Base-by-base conservation (phyloP, 2,113 vertebrate genomes). In the Rissa tridactyla region DNA sequence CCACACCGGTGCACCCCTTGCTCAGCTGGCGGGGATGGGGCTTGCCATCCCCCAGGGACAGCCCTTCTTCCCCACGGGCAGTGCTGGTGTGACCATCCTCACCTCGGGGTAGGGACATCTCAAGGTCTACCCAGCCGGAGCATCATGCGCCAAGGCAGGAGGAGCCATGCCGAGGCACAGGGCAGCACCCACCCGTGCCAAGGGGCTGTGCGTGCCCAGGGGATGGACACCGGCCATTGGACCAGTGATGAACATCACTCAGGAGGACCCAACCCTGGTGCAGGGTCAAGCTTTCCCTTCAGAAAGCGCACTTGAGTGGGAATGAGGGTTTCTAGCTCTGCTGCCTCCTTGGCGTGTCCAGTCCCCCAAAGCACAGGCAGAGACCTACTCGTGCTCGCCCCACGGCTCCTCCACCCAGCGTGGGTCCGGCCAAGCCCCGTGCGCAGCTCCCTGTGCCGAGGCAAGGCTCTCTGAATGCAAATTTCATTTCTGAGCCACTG, bases 401-500 rank as follows among this genome's bases (percentile, higher is more conserved):
- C 76, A 65, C 1, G 0, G 77, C 34, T 92, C 36, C 51, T 84
- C 64, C n/a, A 10, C 12, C 38, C 61, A 1, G 1, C 8, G 3
- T 10, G 3, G 78, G 86, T 95, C 92, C 5, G 4, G 14, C 70
- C 1, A 0, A 94, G 85, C 73, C 68, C 81, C 18, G 1, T 34
- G 72, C 72, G 22, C 58, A 40, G 92, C 90, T 88, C 89, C 7
- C 17, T 2, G 5, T 15, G 16, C 65, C 3, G 4, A 91, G 69
- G 94, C 94, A 96, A 93, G 86, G 72, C 93, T 97, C 93, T 89
- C 96, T 93, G 96, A 97, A 98, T 98, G 98, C 97, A 98, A 98
- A 98, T 98, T 98, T 98, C 96, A 98, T 98, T 98, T 98, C 97
- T 96, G 97, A 97, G 97, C 96, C 96, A 97, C 94, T 98, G 97